Percentiles rank a stretch among this genome's conserved stretches.
Conservation (phyloP, 2,888 invertebrate genomes). For the Gisinianus flammeolus region DNA sequence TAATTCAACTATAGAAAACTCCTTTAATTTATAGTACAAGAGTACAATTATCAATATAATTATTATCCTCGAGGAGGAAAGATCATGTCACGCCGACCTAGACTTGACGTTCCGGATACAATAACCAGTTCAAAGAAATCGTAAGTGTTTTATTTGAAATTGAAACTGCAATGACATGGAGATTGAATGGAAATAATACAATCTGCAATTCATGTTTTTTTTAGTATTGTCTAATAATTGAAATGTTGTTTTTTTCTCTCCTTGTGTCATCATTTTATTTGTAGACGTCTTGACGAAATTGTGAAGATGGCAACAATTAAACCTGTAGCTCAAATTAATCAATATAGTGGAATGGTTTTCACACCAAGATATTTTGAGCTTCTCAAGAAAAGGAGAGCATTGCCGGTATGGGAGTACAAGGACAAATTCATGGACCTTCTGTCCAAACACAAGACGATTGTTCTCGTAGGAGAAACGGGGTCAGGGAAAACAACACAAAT, state of each 20-base stretch:
- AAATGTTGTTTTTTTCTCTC: not conserved
- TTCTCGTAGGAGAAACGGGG: constrained; percentile 68
- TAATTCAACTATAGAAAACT: too few relatives aligned
- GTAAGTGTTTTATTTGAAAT: constrained; percentile 48
- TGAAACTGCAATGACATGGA: not conserved
- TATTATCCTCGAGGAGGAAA: too few relatives aligned
- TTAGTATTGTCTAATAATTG: not conserved
- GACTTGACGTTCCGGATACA: constrained; percentile 53
- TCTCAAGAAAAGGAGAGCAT: constrained; percentile 82
- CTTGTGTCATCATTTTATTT: not conserved
- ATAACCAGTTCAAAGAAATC: constrained; percentile 49
- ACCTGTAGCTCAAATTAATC: constrained; percentile 68
- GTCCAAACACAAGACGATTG: constrained; percentile 91
- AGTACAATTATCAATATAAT: too few relatives aligned
- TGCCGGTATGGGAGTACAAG: constrained; percentile 98
- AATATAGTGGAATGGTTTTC: constrained; percentile 81
- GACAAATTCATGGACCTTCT: constrained; percentile 93
- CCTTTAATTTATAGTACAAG: too few relatives aligned
- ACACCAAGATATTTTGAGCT: constrained; percentile 85
- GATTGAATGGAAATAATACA: too few relatives aligned
- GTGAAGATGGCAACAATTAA: constrained; percentile 49
- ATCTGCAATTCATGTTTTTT: not conserved
- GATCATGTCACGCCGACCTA: constrained; percentile 51
- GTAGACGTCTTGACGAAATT: constrained; percentile 9
- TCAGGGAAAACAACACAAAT: constrained; percentile 92